Base-by-base conservation (phyloP, 2,113 vertebrate genomes). In the Nothoprocta pentlandii region DNA sequence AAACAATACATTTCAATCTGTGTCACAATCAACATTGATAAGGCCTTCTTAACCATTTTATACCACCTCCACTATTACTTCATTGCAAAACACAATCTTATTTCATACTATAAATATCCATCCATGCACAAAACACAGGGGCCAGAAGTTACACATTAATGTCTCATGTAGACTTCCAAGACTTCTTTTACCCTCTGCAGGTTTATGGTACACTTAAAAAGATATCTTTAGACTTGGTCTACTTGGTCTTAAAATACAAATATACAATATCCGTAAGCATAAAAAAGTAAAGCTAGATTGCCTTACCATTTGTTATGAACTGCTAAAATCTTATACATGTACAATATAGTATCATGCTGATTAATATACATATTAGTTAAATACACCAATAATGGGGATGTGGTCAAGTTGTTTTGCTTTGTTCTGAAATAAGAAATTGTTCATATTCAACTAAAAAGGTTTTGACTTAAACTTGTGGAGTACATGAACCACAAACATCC, bases 201-300 rank as follows among this genome's bases (percentile, higher is more conserved):
- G 93, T 92, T 88, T 87, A 85, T 80, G 76, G 93, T 88, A 91
- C 92, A 82, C 95, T 87, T 90, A 80, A 92, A 97, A 96, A 92
- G 94, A 67, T 95, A 73, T 89, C 79, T 97, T 96, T 89, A 87
- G 92, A 97, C 92, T 96, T 97, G 94, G 96, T 96, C 97, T 98
- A 91, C 97, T 97, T 94, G 97, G 97, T 98, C 96, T 95, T 97
- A 96, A 95, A 94, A 96, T 97, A 97, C 95, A 97, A 97, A 98
- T 95, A 94, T 97, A 97, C 97, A 97, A 83, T 93, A 97, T 97
- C 96, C 97, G 83, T 89, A 93, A 97, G 97, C 97, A 89, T 92
- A 94, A 95, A 95, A 92, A 96, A 97, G 85, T 95, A 97, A 97
- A 97, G 97, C 97, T 96, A 92, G 97, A 85, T 89, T 90, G 96